Base-by-base conservation (phyloP, 2,888 invertebrate genomes). In the Cataglyphis rosenhaueri region DNA sequence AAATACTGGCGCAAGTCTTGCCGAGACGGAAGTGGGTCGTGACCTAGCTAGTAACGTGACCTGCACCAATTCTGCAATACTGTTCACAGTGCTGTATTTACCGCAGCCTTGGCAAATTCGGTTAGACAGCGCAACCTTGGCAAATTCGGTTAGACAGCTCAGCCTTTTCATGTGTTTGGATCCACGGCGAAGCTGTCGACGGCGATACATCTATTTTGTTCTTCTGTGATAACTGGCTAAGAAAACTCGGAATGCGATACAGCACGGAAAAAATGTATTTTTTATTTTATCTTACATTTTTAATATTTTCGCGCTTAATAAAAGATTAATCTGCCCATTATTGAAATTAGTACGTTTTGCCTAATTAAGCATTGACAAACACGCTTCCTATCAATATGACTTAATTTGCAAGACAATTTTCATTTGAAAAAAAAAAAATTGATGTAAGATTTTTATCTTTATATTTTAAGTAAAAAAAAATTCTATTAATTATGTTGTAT, bases 31-130 rank as follows among this genome's bases (percentile, higher is more conserved):
- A 91, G 82, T 92, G 65, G 92, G 90, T 91, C 91, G 71, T 84
- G 91, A 91, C 91, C 91, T 75, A 92, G 87, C 88, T 87, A 44
- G 15, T 41, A 83, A 82, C 81, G 75, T 84, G 88, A 89, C 82
- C 78, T 83, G 88, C 62, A 85, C 88, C 87, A 88, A 91, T 91
- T 87, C 83, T 2, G 73, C 84, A 86, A 85, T 84, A n/a, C 71
- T 82, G 41, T 84, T 84, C 70, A 3, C 21, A n/a, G 59, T 21
- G 76, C 71, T 38, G 76, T 70, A 73, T 44, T 21, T 82, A 25
- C 15, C 15, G 52, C 35, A 66, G 61, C 78, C 68, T 73, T 75
- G 75, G 75, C 82, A 83, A 85, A 87, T 86, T 84, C 75, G 52
- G 65, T 81, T 44, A 59, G 65, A 35, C 84, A 44, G 55, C 74